These are phyloP conservation scores for Nettapus auritus DNA, from an alignment of 2,113 vertebrate genomes.

Conservation along the genomic window DNA sequence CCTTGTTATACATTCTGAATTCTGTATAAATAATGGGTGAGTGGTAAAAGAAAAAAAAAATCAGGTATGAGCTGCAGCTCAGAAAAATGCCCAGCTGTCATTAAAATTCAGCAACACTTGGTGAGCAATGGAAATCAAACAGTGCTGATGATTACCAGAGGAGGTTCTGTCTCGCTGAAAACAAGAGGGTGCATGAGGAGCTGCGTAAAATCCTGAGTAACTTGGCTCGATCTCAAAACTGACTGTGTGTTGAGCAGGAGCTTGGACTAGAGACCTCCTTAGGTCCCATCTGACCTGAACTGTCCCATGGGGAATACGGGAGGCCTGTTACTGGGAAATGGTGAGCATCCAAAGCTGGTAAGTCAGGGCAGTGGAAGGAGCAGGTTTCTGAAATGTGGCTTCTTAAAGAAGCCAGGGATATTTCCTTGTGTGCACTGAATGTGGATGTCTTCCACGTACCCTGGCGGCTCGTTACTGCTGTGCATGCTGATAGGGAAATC, in stretches of 20 bases:
- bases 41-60: background rate
- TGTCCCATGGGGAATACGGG: background rate
- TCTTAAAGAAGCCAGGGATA: background rate
- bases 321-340: background rate
- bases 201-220: background rate
- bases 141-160: background rate
- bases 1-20: background rate
- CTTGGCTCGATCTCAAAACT: background rate
- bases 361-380: background rate
- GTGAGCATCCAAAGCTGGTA: background rate
- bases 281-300: background rate
- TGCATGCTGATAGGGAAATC: background rate
- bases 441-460: too few relatives aligned
- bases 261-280: background rate
- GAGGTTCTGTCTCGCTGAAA: background rate
- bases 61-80: background rate
- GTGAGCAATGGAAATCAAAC: background rate
- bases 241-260: background rate
- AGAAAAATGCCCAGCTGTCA: background rate
- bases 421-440: background rate
- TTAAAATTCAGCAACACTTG: background rate
- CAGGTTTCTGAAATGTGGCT: background rate
- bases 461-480: background rate
- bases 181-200: background rate
- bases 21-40: background rate